Percentiles rank a stretch among this genome's conserved stretches.
phyloP scores from a whole-genome alignment of 2,113 vertebrate species.

The Hydrolagus affinis region DNA sequence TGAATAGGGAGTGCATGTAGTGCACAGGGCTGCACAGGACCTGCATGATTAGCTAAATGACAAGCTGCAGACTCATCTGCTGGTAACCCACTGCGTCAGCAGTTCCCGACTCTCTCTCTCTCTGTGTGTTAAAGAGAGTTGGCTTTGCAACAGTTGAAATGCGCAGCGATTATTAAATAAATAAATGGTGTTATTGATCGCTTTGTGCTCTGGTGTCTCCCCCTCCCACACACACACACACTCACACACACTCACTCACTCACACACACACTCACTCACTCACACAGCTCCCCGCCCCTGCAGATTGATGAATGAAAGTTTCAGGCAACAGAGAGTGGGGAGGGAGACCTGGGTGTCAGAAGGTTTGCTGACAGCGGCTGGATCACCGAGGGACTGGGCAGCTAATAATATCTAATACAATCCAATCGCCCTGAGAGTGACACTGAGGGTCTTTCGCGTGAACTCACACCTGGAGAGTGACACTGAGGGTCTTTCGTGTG shows the following conservation, averaged over 20 bases:
- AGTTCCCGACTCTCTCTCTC: background rate
- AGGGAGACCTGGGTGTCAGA: background rate
- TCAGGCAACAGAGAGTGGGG: background rate
- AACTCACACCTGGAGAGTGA: too few species aligned
- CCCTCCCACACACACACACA: constrained; percentile 12
- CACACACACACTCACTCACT: background rate
- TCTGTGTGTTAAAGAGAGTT: constrained; percentile 6
- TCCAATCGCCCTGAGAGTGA: background rate
- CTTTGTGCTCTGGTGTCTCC: constrained; percentile 17
- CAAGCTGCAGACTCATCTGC: constrained; percentile 34
- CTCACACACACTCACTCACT: background rate
- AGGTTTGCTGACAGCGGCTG: constrained; percentile 8
- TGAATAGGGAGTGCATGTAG: background rate
- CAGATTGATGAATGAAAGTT: constrained; percentile 15
- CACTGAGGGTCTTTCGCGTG: too few species aligned
- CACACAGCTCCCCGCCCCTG: background rate
- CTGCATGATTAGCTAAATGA: constrained; percentile 38
- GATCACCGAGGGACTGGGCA: background rate
- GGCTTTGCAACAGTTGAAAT: constrained; percentile 34
- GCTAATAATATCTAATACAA: background rate
- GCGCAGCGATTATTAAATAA: constrained; percentile 32
- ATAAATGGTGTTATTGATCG: constrained; percentile 33
- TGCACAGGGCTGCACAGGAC: constrained; percentile 21
- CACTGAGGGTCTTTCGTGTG: too few species aligned
- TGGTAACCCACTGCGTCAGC: constrained; percentile 39